A percentile compares a stretch with the other conserved stretches of the same genome.
Conservation (phyloP, 2,797 vertebrate species). For the Eulemur coronatus region DNA sequence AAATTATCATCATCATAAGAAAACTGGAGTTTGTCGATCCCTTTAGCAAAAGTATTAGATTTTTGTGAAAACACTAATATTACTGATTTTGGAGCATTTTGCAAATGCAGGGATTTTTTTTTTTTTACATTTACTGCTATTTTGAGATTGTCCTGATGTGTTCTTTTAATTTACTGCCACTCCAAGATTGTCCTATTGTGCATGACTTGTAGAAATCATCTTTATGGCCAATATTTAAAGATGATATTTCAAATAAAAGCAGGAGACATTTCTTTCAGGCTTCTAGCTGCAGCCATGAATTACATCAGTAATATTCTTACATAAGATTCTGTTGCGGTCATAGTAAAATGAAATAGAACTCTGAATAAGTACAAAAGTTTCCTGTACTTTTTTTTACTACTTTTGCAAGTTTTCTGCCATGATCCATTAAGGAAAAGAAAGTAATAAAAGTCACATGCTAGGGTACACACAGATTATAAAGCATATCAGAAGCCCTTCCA, state of each 20-base stretch:
- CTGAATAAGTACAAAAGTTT: background rate
- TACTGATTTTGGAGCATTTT: background rate
- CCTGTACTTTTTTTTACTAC: background rate
- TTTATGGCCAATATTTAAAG: background rate
- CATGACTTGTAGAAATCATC: background rate
- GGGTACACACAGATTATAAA: background rate
- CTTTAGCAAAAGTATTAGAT: background rate
- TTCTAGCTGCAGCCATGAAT: constrained; percentile 49
- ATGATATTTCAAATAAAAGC: constrained; percentile 49
- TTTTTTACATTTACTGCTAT: background rate
- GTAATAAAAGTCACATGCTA: background rate
- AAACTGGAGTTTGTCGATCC: background rate
- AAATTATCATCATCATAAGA: background rate
- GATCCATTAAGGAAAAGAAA: background rate
- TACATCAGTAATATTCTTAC: background rate
- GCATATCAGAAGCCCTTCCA: background rate
- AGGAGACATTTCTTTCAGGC: constrained; percentile 60
- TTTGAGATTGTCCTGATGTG: background rate
- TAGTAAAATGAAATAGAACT: background rate
- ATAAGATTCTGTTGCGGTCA: constrained; percentile 65
- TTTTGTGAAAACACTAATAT: background rate
- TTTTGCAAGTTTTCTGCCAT: background rate
- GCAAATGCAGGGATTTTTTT: background rate
- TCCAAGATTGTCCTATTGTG: background rate
- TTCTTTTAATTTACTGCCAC: background rate